Percentiles rank a stretch among this genome's conserved stretches.
These are phyloP conservation scores for Teleogryllus occipitalis DNA, from an alignment of 1,140 invertebrate genomes.

Conservation along the genomic window DNA sequence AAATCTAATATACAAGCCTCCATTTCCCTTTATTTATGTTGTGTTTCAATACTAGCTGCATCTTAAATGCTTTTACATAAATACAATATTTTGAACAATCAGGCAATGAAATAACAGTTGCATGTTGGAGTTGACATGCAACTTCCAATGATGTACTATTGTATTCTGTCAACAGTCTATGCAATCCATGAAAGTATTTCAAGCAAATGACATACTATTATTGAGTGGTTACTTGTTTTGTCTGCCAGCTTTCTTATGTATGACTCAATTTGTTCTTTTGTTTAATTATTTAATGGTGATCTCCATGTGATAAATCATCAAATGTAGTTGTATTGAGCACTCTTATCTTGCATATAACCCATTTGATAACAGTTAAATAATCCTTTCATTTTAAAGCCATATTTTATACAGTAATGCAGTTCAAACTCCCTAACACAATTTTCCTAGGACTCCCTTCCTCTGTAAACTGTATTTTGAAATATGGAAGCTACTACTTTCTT, in stretches of 20 bases:
- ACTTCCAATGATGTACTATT: background rate
- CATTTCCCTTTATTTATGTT: background rate
- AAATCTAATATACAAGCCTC: background rate
- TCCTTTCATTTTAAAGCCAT: background rate
- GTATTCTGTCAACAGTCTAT: background rate
- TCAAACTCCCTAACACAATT: background rate
- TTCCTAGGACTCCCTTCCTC: background rate
- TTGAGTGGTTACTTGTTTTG: background rate
- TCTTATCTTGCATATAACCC: background rate
- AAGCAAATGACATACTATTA: background rate
- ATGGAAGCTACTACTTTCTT: background rate
- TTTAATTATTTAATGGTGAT: background rate
- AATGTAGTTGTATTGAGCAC: background rate
- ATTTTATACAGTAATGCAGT: background rate
- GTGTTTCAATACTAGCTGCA: background rate
- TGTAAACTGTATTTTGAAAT: background rate
- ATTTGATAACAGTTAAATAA: background rate
- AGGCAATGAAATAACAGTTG: background rate
- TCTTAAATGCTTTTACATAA: background rate
- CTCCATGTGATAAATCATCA: background rate
- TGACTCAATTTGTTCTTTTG: background rate
- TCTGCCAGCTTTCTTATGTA: background rate
- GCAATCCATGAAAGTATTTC: background rate
- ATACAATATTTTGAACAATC: background rate
- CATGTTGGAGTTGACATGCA: background rate